Evolutionary conservation across 1,140 invertebrate species (phyloP).

Genomic region (Panagrolaimus sp.): DNA sequence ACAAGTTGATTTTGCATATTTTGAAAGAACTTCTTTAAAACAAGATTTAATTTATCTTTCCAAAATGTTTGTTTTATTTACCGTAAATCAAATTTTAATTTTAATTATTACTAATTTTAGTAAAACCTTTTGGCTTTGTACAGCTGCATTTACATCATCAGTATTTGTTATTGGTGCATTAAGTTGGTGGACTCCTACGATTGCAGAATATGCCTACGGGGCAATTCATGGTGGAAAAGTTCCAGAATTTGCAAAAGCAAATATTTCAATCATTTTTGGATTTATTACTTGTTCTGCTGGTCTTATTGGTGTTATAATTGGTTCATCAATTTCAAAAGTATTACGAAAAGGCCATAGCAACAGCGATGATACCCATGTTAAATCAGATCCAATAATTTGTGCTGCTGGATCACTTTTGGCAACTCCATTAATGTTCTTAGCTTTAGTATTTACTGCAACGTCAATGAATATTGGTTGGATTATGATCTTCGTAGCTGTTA

Average conservation of each 20-base stretch:
- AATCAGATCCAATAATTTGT: conserved; percentile 2
- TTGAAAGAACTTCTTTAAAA: not conserved
- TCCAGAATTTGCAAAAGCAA: not conserved
- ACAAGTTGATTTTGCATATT: not conserved
- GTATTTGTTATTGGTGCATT: not conserved
- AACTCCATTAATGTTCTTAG: not conserved
- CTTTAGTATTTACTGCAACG: not conserved
- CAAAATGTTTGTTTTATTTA: not conserved
- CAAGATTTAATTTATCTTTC: not conserved
- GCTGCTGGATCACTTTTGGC: not conserved
- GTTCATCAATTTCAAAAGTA: not conserved
- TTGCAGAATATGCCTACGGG: conserved; percentile 45
- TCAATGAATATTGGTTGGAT: conserved; percentile 15
- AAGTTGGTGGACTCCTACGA: conserved; percentile 2
- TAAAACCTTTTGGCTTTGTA: not conserved
- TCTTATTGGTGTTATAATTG: not conserved
- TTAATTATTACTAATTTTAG: not conserved
- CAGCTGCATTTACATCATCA: not conserved
- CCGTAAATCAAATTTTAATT: not conserved
- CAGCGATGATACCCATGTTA: not conserved
- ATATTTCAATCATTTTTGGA: not conserved
- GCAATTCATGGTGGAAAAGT: conserved; percentile 32
- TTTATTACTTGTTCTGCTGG: not conserved
- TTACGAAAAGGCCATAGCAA: not conserved
- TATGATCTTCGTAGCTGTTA: not conserved